Evolutionary conservation across 2,113 vertebrate species (phyloP).

Genomic region (Ochotona princeps): DNA sequence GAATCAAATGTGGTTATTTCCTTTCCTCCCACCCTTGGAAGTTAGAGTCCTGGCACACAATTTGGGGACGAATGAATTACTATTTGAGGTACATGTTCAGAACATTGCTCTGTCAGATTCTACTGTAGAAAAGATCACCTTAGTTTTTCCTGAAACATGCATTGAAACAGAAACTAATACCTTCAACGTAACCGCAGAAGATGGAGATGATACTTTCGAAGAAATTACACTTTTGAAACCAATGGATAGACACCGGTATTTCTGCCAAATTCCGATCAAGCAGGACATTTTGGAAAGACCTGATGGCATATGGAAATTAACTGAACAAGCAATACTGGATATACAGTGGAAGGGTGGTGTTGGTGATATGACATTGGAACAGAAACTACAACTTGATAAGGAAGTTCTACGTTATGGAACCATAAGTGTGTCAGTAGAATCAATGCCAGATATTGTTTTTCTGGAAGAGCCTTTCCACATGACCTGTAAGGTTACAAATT

Average conservation of each 20-base stretch:
- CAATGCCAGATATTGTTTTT: conserved; percentile 93
- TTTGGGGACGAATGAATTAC: conserved; percentile 93
- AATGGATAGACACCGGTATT: conserved; percentile 48
- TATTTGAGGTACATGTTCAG: conserved; percentile 96
- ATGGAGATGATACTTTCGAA: conserved; percentile 82
- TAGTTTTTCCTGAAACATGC: conserved; percentile 95
- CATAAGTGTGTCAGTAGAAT: conserved; percentile 92
- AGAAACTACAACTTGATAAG: conserved; percentile 48
- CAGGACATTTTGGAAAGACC: conserved; percentile 17
- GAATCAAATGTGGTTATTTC: conserved; percentile 5
- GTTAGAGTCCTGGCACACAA: conserved; percentile 60
- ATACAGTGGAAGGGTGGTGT: conserved; percentile 50
- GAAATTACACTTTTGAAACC: conserved; percentile 57
- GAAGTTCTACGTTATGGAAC: conserved; percentile 91
- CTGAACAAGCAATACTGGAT: conserved; percentile 46
- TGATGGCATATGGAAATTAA: background rate
- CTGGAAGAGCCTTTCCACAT: conserved; percentile 96
- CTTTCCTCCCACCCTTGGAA: background rate
- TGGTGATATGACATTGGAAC: conserved; percentile 26
- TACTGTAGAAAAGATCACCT: conserved; percentile 96
- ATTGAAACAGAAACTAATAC: conserved; percentile 92
- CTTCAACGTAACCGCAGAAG: conserved; percentile 82
- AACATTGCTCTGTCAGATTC: conserved; percentile 95
- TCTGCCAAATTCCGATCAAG: conserved; percentile 48
- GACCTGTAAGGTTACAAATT: conserved; percentile 96